Percentiles rank a stretch among this genome's conserved stretches.
phyloP scores from a whole-genome alignment of 2,113 vertebrate genomes.

The Cyanocitta stelleri region DNA sequence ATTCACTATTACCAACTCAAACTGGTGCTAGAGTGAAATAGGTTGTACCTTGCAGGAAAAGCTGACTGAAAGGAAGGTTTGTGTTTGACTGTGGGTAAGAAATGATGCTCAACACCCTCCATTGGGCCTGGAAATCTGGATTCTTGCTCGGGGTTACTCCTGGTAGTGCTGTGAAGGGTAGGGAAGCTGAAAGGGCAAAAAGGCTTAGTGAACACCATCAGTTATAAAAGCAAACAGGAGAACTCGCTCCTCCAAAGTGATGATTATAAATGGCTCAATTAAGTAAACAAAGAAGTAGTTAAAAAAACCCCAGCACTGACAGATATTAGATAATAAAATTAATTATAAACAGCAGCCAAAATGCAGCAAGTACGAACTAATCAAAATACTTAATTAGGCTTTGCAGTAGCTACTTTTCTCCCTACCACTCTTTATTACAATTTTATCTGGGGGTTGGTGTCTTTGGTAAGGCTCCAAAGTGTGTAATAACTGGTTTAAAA shows the following conservation, averaged over 20 bases:
- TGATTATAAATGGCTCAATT: constrained; percentile 26
- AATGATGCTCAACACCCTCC: not conserved
- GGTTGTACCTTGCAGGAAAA: not conserved
- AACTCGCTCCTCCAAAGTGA: not conserved
- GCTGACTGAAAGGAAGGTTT: not conserved
- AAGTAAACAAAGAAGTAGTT: constrained; percentile 41
- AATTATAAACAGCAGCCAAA: constrained; percentile 40
- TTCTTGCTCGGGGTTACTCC: not conserved
- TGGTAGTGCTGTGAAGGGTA: not conserved
- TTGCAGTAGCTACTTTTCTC: constrained; percentile 35
- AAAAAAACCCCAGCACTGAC: not conserved
- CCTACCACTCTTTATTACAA: constrained; percentile 8
- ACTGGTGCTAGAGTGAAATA: not conserved
- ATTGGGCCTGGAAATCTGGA: not conserved
- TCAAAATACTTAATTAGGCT: constrained; percentile 56
- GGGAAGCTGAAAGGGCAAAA: not conserved
- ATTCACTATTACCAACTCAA: not conserved
- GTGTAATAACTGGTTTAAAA: constrained; percentile 35
- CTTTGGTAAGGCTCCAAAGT: constrained; percentile 42
- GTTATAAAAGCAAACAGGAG: not conserved
- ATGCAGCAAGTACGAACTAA: not conserved
- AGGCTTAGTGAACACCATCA: not conserved
- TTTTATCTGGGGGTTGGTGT: constrained; percentile 20
- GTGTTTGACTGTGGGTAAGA: not conserved
- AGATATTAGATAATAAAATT: constrained; percentile 45